A percentile compares a stretch with the other conserved stretches of the same genome.
Evolutionary conservation across 2,113 vertebrate genomes (phyloP).

Genomic region (Sinocyclocheilus rhinocerous): DNA sequence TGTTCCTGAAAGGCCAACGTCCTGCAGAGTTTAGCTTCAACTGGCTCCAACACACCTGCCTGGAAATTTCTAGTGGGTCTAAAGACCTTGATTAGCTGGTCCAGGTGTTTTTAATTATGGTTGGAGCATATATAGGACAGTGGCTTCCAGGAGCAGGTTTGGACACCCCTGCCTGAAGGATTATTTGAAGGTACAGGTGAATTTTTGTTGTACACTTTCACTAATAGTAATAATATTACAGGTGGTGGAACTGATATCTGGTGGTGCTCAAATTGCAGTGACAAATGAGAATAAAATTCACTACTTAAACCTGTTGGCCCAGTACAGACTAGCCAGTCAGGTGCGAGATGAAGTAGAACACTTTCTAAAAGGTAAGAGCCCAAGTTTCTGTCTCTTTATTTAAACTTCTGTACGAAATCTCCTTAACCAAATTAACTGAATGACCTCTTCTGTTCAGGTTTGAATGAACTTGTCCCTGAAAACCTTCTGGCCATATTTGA

Average conservation of each 20-base stretch:
- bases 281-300: conserved; percentile 97
- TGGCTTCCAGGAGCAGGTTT: not conserved
- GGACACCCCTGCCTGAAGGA: not conserved
- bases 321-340: conserved; percentile 93
- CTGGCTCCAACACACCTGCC: not conserved
- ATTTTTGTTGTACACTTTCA: conserved; percentile 1
- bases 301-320: conserved; percentile 94
- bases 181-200: not conserved
- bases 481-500: conserved; percentile 98
- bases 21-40: not conserved
- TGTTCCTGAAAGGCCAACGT: not conserved
- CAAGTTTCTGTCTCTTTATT: not conserved
- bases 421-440: conserved; percentile 23
- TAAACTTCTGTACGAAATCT: not conserved
- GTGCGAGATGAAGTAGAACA: conserved; percentile 97
- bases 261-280: conserved; percentile 91
- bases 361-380: conserved; percentile 91
- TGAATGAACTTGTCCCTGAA: conserved; percentile 96
- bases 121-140: not conserved
- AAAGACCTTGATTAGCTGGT: not conserved
- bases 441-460: conserved; percentile 78
- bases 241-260: conserved; percentile 92
- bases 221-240: conserved; percentile 59
- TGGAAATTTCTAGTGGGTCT: not conserved
- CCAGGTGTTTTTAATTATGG: not conserved